Evolutionary conservation across 2,113 vertebrate genomes (phyloP).

Genomic region (Strix aluco): DNA sequence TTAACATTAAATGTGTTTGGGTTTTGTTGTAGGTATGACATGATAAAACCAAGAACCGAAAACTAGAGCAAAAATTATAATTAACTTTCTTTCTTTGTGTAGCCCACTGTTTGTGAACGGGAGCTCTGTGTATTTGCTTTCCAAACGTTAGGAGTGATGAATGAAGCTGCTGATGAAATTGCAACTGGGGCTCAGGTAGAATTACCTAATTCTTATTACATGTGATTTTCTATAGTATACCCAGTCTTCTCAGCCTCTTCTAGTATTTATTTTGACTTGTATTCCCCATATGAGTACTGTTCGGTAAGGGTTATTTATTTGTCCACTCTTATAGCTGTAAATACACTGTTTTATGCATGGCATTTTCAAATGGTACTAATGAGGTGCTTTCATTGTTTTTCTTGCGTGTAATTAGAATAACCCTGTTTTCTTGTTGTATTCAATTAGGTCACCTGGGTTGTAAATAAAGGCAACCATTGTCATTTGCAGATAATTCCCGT

Average conservation of each 20-base stretch:
- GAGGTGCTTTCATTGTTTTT: slow-evolving; percentile 15
- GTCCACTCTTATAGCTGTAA: not conserved
- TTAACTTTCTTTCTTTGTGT: not conserved
- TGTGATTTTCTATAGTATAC: not conserved
- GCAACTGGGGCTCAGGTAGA: slow-evolving; percentile 92
- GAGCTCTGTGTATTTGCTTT: slow-evolving; percentile 93
- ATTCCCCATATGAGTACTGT: not conserved
- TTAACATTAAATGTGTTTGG: not conserved
- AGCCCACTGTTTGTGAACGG: slow-evolving; percentile 91
- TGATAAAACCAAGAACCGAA: not conserved
- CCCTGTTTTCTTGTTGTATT: not conserved
- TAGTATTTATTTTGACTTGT: not conserved
- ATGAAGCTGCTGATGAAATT: slow-evolving; percentile 91
- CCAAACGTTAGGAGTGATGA: slow-evolving; percentile 93
- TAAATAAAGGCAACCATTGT: slow-evolving; percentile 31
- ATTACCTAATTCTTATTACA: not conserved
- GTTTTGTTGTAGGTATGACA: not conserved
- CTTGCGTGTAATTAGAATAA: slow-evolving; percentile 25
- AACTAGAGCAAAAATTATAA: not conserved
- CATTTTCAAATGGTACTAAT: not conserved
- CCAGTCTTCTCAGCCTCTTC: not conserved
- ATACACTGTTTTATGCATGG: not conserved
- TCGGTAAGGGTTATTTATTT: not conserved
- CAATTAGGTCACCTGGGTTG: slow-evolving; percentile 48
- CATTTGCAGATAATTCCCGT: slow-evolving; percentile 42